Evolutionary conservation across 2,888 invertebrate species (phyloP).

Genomic region (Sialis fuliginosa): DNA sequence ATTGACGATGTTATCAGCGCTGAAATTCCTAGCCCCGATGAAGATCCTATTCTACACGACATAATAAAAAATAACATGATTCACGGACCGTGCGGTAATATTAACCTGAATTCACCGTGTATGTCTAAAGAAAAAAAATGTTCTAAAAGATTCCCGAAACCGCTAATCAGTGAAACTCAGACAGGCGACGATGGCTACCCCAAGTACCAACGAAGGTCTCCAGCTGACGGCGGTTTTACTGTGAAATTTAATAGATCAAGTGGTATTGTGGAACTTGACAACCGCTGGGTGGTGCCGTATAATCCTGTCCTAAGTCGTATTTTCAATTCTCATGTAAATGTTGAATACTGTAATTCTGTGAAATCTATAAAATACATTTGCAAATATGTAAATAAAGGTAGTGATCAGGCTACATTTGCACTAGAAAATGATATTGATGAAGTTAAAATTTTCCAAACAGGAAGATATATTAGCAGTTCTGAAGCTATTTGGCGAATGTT

Average conservation of each 20-base stretch:
- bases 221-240: neutral
- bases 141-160: slow-evolving; percentile 7
- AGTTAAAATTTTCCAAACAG: neutral
- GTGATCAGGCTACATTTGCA: slow-evolving; percentile 1
- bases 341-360: slow-evolving; percentile 2
- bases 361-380: neutral
- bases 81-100: slow-evolving; percentile 16
- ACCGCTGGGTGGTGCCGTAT: slow-evolving; percentile 4
- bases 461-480: slow-evolving; percentile 2
- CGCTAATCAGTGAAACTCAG: slow-evolving; percentile 3
- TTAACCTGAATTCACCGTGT: slow-evolving; percentile 13
- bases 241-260: neutral
- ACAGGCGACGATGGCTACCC: slow-evolving; percentile 16
- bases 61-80: slow-evolving; percentile 14
- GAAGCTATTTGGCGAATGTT: slow-evolving; percentile 1
- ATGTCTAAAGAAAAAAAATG: slow-evolving; percentile 14
- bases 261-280: neutral
- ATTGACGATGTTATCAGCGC: slow-evolving; percentile 19
- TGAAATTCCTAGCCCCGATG: slow-evolving; percentile 15
- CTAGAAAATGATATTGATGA: neutral
- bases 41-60: slow-evolving; percentile 10
- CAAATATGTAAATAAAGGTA: slow-evolving; percentile 2
- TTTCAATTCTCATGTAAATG: slow-evolving; percentile 1
- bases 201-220: slow-evolving; percentile 13
- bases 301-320: slow-evolving; percentile 1